Evolutionary conservation across 2,113 vertebrate genomes (phyloP).

Genomic region (Heterochromis multidens): DNA sequence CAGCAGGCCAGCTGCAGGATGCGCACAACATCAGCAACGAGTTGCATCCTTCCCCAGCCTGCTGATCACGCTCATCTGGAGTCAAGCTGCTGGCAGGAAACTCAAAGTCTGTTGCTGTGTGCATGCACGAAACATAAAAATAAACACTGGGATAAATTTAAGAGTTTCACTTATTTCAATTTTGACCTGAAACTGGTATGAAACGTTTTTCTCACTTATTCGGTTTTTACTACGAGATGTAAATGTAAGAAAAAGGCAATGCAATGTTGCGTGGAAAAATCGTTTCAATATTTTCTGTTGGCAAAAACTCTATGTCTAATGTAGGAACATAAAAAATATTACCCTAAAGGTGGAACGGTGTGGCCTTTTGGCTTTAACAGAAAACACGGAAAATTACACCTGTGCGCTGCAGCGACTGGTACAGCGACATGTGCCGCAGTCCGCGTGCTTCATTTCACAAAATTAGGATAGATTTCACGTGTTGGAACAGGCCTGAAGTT

Average conservation of each 20-base stretch:
- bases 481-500: not conserved
- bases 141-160: not conserved
- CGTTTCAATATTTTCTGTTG: not conserved
- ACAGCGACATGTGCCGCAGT: not conserved
- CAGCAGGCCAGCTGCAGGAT: conserved; percentile 16
- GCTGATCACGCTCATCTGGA: conserved; percentile 28
- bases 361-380: not conserved
- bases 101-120: not conserved
- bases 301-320: not conserved
- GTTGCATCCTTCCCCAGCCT: conserved; percentile 41
- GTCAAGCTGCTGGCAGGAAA: conserved; percentile 17
- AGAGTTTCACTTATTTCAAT: not conserved
- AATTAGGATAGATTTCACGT: not conserved
- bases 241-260: not conserved
- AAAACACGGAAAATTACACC: not conserved
- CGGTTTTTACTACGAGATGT: not conserved
- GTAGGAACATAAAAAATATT: accelerated
- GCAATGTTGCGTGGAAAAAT: not conserved
- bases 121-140: not conserved
- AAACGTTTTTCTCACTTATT: not conserved
- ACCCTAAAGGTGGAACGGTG: not conserved
- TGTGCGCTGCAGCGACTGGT: not conserved
- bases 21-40: conserved; percentile 51
- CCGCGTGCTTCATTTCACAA: not conserved
- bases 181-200: not conserved